Evolutionary conservation across 2,797 vertebrate genomes (phyloP).

Genomic region (Enteromius fasciolatus): DNA sequence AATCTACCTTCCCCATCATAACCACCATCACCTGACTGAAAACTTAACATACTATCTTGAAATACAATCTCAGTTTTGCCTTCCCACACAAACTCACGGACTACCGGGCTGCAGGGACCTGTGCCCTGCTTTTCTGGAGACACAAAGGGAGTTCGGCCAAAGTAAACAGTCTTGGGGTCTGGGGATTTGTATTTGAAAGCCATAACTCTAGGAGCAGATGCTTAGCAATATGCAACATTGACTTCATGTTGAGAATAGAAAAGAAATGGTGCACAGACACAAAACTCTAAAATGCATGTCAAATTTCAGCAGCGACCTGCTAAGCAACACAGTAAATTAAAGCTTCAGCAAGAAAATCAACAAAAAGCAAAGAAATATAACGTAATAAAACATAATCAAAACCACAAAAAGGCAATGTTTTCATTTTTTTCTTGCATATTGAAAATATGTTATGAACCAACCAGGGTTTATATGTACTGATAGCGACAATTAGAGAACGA

Average conservation of each 20-base stretch:
- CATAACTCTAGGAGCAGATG: conserved; percentile 23
- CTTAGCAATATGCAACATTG: conserved; percentile 28
- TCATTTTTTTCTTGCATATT: not conserved
- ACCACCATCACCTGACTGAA: conserved; percentile 28
- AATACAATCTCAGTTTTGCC: conserved; percentile 28
- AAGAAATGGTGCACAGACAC: not conserved
- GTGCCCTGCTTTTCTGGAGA: conserved; percentile 35
- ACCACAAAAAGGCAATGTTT: not conserved
- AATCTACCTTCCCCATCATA: conserved; percentile 25
- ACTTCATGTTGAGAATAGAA: conserved; percentile 6
- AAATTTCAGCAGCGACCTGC: not conserved
- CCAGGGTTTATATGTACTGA: not conserved
- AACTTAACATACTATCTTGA: conserved; percentile 45
- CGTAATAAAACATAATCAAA: not conserved
- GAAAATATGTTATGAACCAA: not conserved
- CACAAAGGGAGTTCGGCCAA: conserved; percentile 37
- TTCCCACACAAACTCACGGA: conserved; percentile 34
- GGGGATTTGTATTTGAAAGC: conserved; percentile 40
- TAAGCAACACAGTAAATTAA: not conserved
- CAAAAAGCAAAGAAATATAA: not conserved
- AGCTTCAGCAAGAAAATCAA: not conserved
- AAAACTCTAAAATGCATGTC: not conserved
- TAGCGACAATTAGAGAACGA: not conserved
- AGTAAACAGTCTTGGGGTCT: conserved; percentile 35
- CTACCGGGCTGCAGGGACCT: conserved; percentile 21